Percentiles rank a stretch among this genome's conserved stretches.
phyloP scores from a whole-genome alignment of 2,113 vertebrate species.

The Pituophis catenifer region DNA sequence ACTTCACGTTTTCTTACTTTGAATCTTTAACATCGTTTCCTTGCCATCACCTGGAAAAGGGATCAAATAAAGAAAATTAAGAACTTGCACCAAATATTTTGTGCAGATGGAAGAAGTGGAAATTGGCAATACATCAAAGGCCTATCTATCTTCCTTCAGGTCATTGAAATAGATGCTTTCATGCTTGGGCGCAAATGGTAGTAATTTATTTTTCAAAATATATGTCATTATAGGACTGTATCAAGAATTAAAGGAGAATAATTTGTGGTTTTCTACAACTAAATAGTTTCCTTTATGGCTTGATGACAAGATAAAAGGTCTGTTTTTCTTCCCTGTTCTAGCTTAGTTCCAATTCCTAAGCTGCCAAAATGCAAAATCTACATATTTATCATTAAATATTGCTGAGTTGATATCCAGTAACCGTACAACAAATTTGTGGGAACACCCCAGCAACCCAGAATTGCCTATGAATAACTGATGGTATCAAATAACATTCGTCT shows the following conservation, averaged over 20 bases:
- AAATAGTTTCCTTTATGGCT: constrained; percentile 6
- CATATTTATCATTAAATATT: constrained; percentile 50
- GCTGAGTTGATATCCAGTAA: constrained; percentile 47
- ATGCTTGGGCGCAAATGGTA: not conserved
- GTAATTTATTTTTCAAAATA: not conserved
- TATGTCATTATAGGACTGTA: not conserved
- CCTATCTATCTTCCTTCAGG: not conserved
- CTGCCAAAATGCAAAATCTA: constrained; percentile 27
- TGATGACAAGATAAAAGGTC: not conserved
- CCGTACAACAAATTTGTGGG: constrained; percentile 49
- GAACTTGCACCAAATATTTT: not conserved
- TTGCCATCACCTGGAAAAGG: not conserved
- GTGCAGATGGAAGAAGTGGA: not conserved
- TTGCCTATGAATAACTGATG: constrained; percentile 59
- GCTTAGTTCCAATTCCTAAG: constrained; percentile 43
- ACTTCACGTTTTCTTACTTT: not conserved
- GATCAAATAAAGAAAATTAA: not conserved
- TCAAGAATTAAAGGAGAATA: constrained; percentile 9
- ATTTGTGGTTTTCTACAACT: not conserved
- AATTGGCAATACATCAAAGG: not conserved
- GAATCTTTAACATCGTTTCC: not conserved
- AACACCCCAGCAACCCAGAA: constrained; percentile 43
- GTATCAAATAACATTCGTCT: constrained; percentile 56
- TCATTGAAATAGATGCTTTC: not conserved
- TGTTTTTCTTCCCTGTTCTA: constrained; percentile 3